Base-by-base conservation (phyloP, 2,888 invertebrate species). In the Sphaeridia pumilis region DNA sequence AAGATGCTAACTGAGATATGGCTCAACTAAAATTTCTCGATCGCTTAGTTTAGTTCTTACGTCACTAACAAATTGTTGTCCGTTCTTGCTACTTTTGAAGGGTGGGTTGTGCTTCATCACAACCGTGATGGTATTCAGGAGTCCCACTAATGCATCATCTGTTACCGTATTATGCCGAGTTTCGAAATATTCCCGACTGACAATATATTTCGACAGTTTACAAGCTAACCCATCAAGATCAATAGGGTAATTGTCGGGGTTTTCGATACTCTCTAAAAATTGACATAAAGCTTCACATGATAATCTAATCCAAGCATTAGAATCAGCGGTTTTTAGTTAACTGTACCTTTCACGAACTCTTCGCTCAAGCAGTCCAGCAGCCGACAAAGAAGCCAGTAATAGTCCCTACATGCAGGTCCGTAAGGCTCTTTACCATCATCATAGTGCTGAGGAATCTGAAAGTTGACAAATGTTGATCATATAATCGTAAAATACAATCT, bases 371-470 rank as follows among this genome's bases (percentile, higher is more conserved):
- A 86, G 66, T 93, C 93, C 1, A 93, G 84, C 20, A 93, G 76
- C 28, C 90, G 77, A 60, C 90, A 87, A 14, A 90, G 77, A 3
- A 93, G 75, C 90, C 92, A 92, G 70, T 93, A 93, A 71, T 90
- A 94, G 69, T 94, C 93, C 5, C 90, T 75, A 68, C 92, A 93
- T 1, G 92, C 92, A 1, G 92, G 90, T 0, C 92, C 93, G 68
- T 89, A 92, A 0, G 90, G 88, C 68, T 92, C 92, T 68, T 93
- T 89, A n/a, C 87, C 87, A 69, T 85, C 84, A 65, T 84, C 83
- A 0, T 44, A 50, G 24, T 54, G 53, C 3, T 42, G 44, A 12
- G 49, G 46, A 22, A 56, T 44, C 52, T 56, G 35, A 27, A 45
- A 12, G 38, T 17, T 17, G 10, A n/a, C n/a, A n/a, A n/a, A n/a